Base-by-base conservation (phyloP, 2,888 invertebrate species). In the Lomographa bimaculata region DNA sequence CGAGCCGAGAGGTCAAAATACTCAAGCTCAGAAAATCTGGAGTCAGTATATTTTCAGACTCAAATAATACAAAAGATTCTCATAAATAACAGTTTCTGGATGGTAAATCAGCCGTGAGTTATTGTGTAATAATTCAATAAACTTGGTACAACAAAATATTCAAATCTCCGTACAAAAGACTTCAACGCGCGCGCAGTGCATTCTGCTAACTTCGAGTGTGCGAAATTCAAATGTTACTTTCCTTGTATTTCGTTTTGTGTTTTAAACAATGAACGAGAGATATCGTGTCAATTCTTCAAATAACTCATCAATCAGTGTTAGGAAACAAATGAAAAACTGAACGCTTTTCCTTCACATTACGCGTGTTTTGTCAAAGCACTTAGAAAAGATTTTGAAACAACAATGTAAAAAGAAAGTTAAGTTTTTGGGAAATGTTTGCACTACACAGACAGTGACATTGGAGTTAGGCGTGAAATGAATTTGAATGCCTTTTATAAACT, bases 111-210 rank as follows among this genome's bases (percentile, higher is more conserved):
- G 17, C 7, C 11, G n/a, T 40, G 34, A 40, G 7, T 34, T 19
- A 29, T 24, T 33, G 18, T 23, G 11, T 24, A 34, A 40, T 32
- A 18, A 40, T 24, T 2, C 9, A 3, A 34, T 18, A 21, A 11
- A 23, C 11, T 14, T 7, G 2, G 11, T 10, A 7, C 8, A 12
- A 21, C 17, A 19, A 27, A 35, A 30, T 10, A 19, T 29, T 18
- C 19, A 16, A 20, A 24, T 10, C 7, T 18, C 25, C 11, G 14
- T 43, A 43, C 32, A 44, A 50, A 48, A 50, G 53, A 54, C 18
- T 28, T 46, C 36, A 48, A 48, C 48, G 53, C 43, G 48, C 28
- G 39, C 38, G 34, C 21, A 11, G 11, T 9, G n/a, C 3, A 16
- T 32, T 21, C 16, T 20, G n/a, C n/a, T n/a, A n/a, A n/a, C n/a